phyloP scores from a whole-genome alignment of 2,888 invertebrate genomes.

The Drosophila pseudotalamancana region DNA sequence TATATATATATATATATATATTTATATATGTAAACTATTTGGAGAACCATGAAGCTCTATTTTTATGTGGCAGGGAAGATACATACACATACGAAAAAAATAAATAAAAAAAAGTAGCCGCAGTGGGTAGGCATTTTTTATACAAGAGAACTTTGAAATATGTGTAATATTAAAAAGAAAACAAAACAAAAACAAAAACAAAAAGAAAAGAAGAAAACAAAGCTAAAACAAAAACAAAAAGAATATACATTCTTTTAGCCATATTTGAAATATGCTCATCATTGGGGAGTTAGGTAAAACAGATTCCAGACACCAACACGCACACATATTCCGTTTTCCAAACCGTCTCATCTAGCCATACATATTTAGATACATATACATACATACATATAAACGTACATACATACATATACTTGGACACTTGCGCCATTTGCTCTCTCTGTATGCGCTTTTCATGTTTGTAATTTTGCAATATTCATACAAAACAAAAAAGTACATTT shows the following conservation, averaged over 20 bases:
- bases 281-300: conserved; percentile 28
- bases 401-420: conserved; percentile 37
- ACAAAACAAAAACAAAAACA: conserved; percentile 6
- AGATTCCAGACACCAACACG: conserved; percentile 31
- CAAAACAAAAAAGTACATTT: conserved; percentile 34
- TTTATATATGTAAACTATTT: conserved; percentile 77
- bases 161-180: conserved; percentile 42
- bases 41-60: conserved; percentile 71
- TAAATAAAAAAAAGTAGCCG: conserved; percentile 13
- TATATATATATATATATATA: conserved; percentile 52
- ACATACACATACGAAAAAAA: conserved; percentile 23
- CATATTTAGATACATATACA: conserved; percentile 43
- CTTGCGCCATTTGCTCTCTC: conserved; percentile 59
- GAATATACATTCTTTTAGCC: conserved; percentile 48
- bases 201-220: conserved; percentile 17
- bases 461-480: conserved; percentile 62
- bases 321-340: conserved; percentile 51
- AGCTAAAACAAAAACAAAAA: conserved; percentile 14
- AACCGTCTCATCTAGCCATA: conserved; percentile 65
- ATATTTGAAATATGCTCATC: conserved; percentile 52
- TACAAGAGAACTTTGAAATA: conserved; percentile 45
- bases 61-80: conserved; percentile 65
- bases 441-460: conserved; percentile 66
- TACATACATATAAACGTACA: conserved; percentile 25
- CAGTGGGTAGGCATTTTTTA: conserved; percentile 48